These are phyloP conservation scores for Listronotus bonariensis DNA, from an alignment of 1,140 invertebrate species.

Conservation along the genomic window DNA sequence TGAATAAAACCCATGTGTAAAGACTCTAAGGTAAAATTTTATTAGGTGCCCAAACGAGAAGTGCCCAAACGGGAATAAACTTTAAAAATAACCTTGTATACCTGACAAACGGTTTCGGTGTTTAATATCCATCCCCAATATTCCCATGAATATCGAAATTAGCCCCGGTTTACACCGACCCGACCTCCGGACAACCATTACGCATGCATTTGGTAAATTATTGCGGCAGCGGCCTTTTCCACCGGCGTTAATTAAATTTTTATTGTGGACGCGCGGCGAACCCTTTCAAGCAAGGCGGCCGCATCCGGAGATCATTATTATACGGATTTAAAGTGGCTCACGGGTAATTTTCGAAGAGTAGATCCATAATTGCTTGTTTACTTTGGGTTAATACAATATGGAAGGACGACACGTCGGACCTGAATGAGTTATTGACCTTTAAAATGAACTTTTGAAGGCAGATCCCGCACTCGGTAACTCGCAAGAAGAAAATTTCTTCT, in stretches of 20 bases:
- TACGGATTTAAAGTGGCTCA: conserved; percentile 28
- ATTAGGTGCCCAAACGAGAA: too few species aligned
- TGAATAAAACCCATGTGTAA: too few species aligned
- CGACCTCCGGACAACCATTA: conserved; percentile 1
- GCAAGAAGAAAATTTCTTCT: too few species aligned
- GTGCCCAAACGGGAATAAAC: too few species aligned
- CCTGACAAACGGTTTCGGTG: too few species aligned
- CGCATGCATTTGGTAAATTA: conserved; percentile 8
- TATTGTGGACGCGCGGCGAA: conserved; percentile 26
- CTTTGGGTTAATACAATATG: conserved; percentile 26
- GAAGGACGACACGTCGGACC: conserved; percentile 10
- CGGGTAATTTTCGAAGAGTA: conserved; percentile 22
- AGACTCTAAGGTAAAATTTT: too few species aligned
- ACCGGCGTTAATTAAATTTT: conserved; percentile 30
- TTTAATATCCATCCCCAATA: conserved; percentile 10
- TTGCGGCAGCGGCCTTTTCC: conserved; percentile 16
- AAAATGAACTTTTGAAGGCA: too few species aligned
- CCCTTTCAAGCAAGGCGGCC: conserved; percentile 13
- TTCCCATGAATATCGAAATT: conserved; percentile 21
- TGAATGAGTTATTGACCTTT: conserved; percentile 9
- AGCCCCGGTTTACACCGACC: not conserved
- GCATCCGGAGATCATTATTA: conserved; percentile 22
- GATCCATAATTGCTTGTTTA: conserved; percentile 31
- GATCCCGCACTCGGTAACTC: too few species aligned
- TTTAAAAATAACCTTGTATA: too few species aligned